These are phyloP conservation scores for Molorchus minor DNA, from an alignment of 2,888 invertebrate species.

Conservation along the genomic window DNA sequence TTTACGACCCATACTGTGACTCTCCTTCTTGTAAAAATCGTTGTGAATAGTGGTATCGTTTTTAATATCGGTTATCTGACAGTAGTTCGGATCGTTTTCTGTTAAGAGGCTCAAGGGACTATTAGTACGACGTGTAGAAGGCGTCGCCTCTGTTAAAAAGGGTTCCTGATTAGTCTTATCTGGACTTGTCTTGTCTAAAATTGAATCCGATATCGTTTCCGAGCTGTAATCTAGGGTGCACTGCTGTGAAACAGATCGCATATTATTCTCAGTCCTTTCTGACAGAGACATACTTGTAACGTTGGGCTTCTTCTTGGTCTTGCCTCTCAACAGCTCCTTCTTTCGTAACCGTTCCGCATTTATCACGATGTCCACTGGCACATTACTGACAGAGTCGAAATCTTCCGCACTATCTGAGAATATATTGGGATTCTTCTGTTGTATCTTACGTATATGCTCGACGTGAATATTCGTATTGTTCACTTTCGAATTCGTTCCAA, in stretches of 20 bases:
- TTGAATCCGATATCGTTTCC: constrained; percentile 61
- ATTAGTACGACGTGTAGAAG: constrained; percentile 43
- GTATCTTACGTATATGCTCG: constrained; percentile 69
- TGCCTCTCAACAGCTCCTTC: constrained; percentile 48
- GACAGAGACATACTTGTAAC: constrained; percentile 23
- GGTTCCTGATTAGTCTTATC: constrained; percentile 48
- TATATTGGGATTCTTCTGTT: constrained; percentile 73
- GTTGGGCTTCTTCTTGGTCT: constrained; percentile 49
- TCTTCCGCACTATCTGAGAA: constrained; percentile 72
- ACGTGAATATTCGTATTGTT: constrained; percentile 85
- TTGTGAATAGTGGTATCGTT: constrained; percentile 26
- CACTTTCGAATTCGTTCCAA: constrained; percentile 78
- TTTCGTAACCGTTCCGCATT: constrained; percentile 53
- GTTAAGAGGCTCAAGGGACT: constrained; percentile 43
- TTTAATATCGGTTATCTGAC: constrained; percentile 35
- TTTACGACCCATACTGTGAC: constrained; percentile 11
- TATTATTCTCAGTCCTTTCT: constrained; percentile 55
- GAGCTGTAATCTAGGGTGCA: constrained; percentile 75
- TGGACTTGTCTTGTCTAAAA: constrained; percentile 49
- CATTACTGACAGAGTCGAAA: constrained; percentile 58
- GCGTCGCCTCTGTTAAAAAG: constrained; percentile 28
- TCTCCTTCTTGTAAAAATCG: constrained; percentile 20
- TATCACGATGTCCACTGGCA: constrained; percentile 54
- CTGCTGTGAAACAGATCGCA: constrained; percentile 76
- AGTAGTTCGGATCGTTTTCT: constrained; percentile 35